Percentiles rank a stretch among this genome's conserved stretches.
Evolutionary conservation across 2,113 vertebrate genomes (phyloP).

Genomic region (Vulpes ferrilata): DNA sequence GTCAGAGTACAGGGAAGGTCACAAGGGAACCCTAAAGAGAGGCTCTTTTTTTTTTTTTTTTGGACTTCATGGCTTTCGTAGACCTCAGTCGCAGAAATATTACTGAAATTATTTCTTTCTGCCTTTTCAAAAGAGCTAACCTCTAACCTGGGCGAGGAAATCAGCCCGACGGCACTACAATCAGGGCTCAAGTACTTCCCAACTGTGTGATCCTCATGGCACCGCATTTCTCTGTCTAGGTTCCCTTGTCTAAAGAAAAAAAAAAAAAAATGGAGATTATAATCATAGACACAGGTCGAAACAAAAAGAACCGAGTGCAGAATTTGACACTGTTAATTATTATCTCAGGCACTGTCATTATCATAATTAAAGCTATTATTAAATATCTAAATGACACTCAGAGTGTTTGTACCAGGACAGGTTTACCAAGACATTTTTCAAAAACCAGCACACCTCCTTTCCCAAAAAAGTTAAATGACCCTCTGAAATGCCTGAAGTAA

Average conservation of each 20-base stretch:
- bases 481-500: neutral
- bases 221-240: neutral
- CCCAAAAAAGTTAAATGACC: neutral
- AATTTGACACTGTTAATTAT: neutral
- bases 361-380: neutral
- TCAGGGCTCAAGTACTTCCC: neutral
- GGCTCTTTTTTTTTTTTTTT: neutral
- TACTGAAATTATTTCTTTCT: neutral
- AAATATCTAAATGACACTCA: neutral
- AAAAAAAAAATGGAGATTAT: neutral
- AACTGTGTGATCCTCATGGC: neutral
- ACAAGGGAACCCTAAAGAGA: neutral
- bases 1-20: neutral
- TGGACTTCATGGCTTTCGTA: neutral
- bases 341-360: neutral
- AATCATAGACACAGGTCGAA: neutral
- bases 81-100: neutral
- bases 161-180: neutral
- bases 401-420: neutral
- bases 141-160: neutral
- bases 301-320: neutral
- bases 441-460: neutral
- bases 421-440: neutral
- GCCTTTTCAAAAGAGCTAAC: neutral
- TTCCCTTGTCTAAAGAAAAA: neutral